Percentiles rank a stretch among this genome's conserved stretches.
These are phyloP conservation scores for Abramis brama DNA, from an alignment of 2,113 vertebrate species.

Conservation along the genomic window DNA sequence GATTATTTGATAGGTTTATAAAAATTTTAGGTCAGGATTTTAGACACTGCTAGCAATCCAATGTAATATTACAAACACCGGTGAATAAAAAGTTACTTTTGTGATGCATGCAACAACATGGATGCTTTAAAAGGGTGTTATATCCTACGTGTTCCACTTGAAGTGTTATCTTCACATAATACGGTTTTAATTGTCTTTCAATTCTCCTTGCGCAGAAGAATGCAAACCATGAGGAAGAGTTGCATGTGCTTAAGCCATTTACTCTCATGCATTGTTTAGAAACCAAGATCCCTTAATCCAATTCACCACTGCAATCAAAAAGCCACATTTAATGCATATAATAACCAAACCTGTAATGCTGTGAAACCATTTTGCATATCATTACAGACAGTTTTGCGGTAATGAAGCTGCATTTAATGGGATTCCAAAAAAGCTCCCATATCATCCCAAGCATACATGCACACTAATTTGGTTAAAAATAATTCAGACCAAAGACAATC, in stretches of 20 bases:
- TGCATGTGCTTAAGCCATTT: conserved; percentile 65
- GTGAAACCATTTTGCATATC: conserved; percentile 63
- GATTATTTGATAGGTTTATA: no score
- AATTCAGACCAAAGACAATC: conserved; percentile 71
- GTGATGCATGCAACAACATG: background rate
- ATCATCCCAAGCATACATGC: conserved; percentile 59
- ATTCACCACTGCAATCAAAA: conserved; percentile 75
- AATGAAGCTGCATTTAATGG: conserved; percentile 75
- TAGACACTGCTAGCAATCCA: background rate
- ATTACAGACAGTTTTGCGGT: conserved; percentile 63
- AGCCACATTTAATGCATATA: conserved; percentile 70
- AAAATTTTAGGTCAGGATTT: background rate
- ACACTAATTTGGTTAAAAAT: conserved; percentile 73
- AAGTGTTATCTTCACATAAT: background rate
- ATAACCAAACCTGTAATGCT: conserved; percentile 62
- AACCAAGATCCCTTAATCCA: conserved; percentile 75
- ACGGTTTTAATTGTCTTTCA: conserved; percentile 69
- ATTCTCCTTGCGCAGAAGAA: conserved; percentile 67
- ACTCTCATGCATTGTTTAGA: conserved; percentile 62
- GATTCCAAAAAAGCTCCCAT: conserved; percentile 73
- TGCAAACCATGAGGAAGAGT: conserved; percentile 61
- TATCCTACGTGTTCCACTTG: background rate
- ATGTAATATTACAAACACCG: background rate
- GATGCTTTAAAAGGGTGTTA: background rate
- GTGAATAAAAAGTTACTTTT: background rate